These are phyloP conservation scores for Aldabrachelys gigantea DNA, from an alignment of 2,113 vertebrate genomes.

Conservation along the genomic window DNA sequence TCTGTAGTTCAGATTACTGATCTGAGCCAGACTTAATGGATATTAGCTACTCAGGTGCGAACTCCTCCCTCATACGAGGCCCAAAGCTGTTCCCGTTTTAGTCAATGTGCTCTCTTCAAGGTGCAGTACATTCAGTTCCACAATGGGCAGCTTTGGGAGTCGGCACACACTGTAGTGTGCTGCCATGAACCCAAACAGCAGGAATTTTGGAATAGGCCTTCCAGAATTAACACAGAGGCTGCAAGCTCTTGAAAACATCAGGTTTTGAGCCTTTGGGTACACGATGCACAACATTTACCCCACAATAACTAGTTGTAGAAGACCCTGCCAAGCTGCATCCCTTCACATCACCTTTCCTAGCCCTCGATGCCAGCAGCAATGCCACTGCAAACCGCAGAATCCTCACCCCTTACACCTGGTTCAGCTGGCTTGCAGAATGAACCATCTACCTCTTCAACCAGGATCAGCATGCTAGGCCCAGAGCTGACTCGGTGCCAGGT, in stretches of 20 bases:
- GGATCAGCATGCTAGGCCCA: background rate
- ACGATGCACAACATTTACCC: background rate
- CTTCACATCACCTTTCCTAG: background rate
- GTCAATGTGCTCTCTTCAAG: background rate
- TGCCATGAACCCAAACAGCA: background rate
- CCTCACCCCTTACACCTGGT: background rate
- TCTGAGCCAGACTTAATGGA: background rate
- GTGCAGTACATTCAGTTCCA: background rate
- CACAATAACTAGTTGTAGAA: background rate
- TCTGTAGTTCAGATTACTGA: constrained; percentile 5
- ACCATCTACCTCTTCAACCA: background rate
- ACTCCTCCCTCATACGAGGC: background rate
- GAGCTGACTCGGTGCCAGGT: background rate
- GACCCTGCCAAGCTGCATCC: background rate
- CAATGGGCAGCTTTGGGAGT: background rate
- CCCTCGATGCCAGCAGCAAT: background rate
- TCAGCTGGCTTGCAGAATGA: background rate
- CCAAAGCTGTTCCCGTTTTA: background rate
- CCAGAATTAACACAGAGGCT: background rate
- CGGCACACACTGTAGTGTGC: background rate
- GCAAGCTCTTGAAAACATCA: background rate
- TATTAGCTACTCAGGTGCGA: background rate
- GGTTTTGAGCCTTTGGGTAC: background rate
- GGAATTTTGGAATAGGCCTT: background rate
- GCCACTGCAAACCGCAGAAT: too few species aligned